Percentiles rank a stretch among this genome's conserved stretches.
Evolutionary conservation across 2,113 vertebrate genomes (phyloP).

Genomic region (Geococcyx californianus): DNA sequence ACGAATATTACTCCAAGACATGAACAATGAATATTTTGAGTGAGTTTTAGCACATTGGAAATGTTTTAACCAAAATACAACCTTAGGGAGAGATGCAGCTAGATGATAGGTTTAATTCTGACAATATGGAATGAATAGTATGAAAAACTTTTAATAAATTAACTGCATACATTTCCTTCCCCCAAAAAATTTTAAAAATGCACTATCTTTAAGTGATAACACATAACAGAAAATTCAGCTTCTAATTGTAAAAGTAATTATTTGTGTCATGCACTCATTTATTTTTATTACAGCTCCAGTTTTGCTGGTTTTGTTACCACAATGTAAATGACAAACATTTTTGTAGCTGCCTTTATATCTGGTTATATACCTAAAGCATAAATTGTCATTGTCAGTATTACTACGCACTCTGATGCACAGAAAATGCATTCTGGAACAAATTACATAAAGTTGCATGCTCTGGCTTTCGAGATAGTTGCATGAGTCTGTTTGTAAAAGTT

Average conservation of each 20-base stretch:
- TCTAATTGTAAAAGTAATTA: conserved; percentile 9
- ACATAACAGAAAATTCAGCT: neutral
- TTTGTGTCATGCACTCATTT: neutral
- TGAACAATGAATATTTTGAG: neutral
- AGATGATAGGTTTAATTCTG: neutral
- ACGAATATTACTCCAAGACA: neutral
- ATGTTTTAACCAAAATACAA: neutral
- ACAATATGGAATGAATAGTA: neutral
- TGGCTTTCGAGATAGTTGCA: neutral
- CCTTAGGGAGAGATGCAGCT: neutral
- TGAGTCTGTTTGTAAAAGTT: neutral
- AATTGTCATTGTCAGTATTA: neutral
- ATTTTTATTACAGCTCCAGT: neutral
- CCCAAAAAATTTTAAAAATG: neutral
- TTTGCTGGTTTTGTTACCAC: neutral
- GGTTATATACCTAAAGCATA: neutral
- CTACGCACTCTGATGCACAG: neutral
- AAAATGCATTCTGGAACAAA: neutral
- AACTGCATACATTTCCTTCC: neutral
- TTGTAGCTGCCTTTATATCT: neutral
- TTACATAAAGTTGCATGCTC: accelerated
- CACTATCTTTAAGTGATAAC: neutral
- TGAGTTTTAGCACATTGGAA: neutral
- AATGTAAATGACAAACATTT: neutral
- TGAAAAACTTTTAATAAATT: neutral